phyloP scores from a whole-genome alignment of 2,797 vertebrate species.

The Eidolon dupreanum region DNA sequence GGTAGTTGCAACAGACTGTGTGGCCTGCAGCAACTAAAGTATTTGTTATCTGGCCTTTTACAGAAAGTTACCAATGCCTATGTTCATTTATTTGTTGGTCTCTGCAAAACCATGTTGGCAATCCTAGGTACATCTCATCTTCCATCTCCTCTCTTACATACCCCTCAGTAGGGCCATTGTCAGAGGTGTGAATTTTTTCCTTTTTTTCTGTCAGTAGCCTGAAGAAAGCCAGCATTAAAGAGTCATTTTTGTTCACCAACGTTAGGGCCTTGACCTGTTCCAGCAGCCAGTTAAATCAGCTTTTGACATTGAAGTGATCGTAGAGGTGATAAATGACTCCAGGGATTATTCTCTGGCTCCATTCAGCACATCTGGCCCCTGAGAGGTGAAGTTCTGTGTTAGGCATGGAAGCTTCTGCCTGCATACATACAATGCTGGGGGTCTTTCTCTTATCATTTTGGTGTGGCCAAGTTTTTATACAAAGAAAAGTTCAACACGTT shows the following conservation, averaged over 20 bases:
- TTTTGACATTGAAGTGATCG: not conserved
- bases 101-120: not conserved
- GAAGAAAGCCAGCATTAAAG: not conserved
- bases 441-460: not conserved
- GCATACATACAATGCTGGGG: accelerated
- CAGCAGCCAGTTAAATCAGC: not conserved
- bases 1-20: not conserved
- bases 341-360: not conserved
- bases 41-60: not conserved
- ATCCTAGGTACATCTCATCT: not conserved
- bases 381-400: not conserved
- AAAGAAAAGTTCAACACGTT: not conserved
- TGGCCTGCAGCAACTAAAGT: not conserved
- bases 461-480: not conserved
- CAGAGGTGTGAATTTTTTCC: not conserved
- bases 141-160: not conserved
- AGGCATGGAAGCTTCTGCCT: not conserved
- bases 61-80: not conserved
- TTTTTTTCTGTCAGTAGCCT: not conserved
- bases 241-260: not conserved
- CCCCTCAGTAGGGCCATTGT: not conserved
- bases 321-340: not conserved
- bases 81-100: not conserved
- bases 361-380: not conserved
- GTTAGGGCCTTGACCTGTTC: not conserved